Evolutionary conservation across 2,113 vertebrate species (phyloP).

Genomic region (Malurus melanocephalus): DNA sequence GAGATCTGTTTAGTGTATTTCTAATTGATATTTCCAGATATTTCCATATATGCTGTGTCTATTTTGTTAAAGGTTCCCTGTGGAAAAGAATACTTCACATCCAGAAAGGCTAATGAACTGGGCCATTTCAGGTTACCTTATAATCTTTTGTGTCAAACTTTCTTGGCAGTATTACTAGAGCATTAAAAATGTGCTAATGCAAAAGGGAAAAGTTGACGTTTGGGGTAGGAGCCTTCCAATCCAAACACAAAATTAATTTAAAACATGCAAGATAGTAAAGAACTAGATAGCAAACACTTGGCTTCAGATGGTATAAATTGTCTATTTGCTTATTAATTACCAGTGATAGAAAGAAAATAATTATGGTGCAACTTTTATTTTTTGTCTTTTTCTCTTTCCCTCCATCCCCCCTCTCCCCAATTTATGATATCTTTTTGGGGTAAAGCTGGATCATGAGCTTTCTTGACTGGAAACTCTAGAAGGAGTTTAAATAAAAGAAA

Average conservation of each 20-base stretch:
- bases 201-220: constrained; percentile 44
- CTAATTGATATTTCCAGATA: constrained; percentile 56
- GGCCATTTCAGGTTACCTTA: constrained; percentile 51
- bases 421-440: neutral
- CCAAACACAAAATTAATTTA: constrained; percentile 30
- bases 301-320: neutral
- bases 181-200: constrained; percentile 24
- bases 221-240: constrained; percentile 2
- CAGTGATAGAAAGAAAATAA: neutral
- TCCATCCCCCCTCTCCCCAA: neutral
- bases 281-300: neutral
- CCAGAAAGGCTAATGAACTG: constrained; percentile 2
- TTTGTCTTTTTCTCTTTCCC: neutral
- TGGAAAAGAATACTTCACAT: constrained; percentile 57
- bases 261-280: neutral
- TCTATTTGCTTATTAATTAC: neutral
- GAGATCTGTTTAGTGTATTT: constrained; percentile 36
- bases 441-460: neutral
- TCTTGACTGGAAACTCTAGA: neutral
- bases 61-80: constrained; percentile 17
- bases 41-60: constrained; percentile 31
- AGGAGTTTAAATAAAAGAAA: neutral
- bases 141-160: constrained; percentile 51
- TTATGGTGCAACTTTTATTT: neutral
- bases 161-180: constrained; percentile 34